Base-by-base conservation (phyloP, 2,888 invertebrate genomes). In the Acrobasis repandana region DNA sequence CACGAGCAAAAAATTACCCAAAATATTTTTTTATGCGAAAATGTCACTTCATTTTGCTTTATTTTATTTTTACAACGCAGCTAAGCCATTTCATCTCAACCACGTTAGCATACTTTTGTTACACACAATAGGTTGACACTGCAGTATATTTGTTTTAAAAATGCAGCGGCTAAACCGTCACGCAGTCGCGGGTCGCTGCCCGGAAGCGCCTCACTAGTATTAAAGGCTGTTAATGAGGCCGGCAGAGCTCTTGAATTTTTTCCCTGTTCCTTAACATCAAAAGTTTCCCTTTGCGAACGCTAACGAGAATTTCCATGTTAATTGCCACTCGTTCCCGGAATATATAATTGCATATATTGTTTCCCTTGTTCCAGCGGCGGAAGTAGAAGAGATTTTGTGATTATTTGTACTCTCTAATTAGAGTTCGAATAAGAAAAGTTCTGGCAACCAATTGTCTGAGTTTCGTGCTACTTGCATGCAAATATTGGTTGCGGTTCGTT, bases 301-400 rank as follows among this genome's bases (percentile, higher is more conserved):
- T 87, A 88, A 90, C 84, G 88, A 90, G 89, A 83, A 86, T 85
- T 87, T 85, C 82, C 83, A 86, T 86, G 86, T 85, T 90, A 90
- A 90, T 90, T 90, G 86, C 85, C 86, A 79, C 75, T 74, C 80
- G 81, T 74, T 80, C 74, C 78, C 79, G 74, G 89, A 88, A 89
- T 88, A 81, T 86, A 84, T 87, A 88, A 88, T 89, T 88, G 83
- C 85, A 87, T 86, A 85, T 86, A 88, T 87, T 88, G 87, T 88
- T 88, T 82, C 82, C 76, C 77, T 80, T 82, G 78, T 81, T 81
- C 68, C 73, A 74, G 71, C 79, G 71, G 75, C 75, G 72, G 73
- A 81, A 79, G 75, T 73, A 74, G 74, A 76, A 74, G 80, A 79
- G 78, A 82, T 86, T 82, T 80, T 74, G 75, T 75, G 75, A 83